phyloP scores from a whole-genome alignment of 2,888 invertebrate species.

The Calephelis perditalis region DNA sequence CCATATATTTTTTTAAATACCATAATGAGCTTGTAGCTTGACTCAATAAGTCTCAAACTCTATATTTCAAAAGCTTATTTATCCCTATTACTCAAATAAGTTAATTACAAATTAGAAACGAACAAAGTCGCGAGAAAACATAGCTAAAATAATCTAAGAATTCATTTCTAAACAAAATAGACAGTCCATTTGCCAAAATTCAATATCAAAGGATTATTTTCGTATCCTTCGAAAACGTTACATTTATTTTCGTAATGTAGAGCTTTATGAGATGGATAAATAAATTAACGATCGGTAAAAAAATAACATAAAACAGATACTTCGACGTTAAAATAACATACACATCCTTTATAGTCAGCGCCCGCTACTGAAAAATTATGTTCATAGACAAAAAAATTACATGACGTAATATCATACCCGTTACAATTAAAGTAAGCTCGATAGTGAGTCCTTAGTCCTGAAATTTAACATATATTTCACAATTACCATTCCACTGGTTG shows the following conservation, averaged over 20 bases:
- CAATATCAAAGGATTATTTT: constrained; percentile 9
- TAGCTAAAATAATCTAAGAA: too few relatives aligned
- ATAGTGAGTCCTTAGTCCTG: constrained; percentile 39
- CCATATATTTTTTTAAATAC: too few relatives aligned
- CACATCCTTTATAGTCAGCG: constrained; percentile 25
- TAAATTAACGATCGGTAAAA: constrained; percentile 1
- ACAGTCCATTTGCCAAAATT: background rate
- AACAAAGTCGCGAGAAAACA: too few relatives aligned
- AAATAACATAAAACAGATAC: constrained; percentile 26
- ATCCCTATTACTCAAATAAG: too few relatives aligned
- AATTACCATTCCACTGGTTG: constrained; percentile 66
- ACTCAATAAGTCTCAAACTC: too few relatives aligned
- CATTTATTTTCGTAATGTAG: background rate
- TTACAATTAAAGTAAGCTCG: constrained; percentile 40
- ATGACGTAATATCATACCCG: constrained; percentile 67
- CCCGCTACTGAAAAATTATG: constrained; percentile 16
- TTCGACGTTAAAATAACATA: constrained; percentile 24
- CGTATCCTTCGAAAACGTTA: background rate
- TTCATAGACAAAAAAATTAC: constrained; percentile 29
- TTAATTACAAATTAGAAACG: too few relatives aligned
- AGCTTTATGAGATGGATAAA: constrained; percentile 1
- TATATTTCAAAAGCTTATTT: too few relatives aligned
- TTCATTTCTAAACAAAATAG: too few relatives aligned
- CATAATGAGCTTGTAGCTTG: too few relatives aligned
- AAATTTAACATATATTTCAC: constrained; percentile 45